Evolutionary conservation across 1,140 invertebrate genomes (phyloP), one percentile per base, ranked within the genome.

Genomic region (Tigriopus japonicus): DNA sequence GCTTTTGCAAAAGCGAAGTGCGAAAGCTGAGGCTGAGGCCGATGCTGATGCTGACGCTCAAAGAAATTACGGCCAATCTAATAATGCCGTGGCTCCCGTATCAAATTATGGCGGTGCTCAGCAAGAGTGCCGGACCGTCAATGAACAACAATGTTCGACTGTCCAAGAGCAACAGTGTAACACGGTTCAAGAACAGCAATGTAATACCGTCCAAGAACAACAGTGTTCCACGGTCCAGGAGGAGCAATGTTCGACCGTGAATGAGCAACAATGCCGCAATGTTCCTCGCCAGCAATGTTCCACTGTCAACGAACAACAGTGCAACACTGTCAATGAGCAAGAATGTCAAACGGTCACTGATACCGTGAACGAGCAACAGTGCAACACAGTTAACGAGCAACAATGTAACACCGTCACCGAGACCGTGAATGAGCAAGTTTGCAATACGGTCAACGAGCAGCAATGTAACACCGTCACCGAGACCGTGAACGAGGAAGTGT

Each of bases 141-240:
- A 28, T 19, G 21, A 55, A 13, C 53, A 55, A 13, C 21, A 55
- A 24, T 55, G 53, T 28, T 21, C 49, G 6, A 60, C 42, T 2
- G 58, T 52, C 28, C 49, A 52, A 52, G 58, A 60, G 42, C 42
- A 60, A 35, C 42, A 52, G n/a, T 60, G 58, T 35, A 42, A 28
- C 45, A 60, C 58, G 6, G 58, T 60, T 15, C 15, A 60, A 13
- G 42, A 51, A 52, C 58, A 40, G 21, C 2, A 60, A 24, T 60
- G 58, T 21, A 51, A 51, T 10, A 51, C 45, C 28, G 56, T 58
- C 12, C 15, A 49, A n/a, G 42, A 51, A 17, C 42, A 60, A 15
- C 42, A 60, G 51, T 60, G 58, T 45, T 60, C 58, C 15, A 52
- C 58, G 3, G 58, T 60, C 21, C 49, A 58, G 15, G 58, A 60